phyloP scores from a whole-genome alignment of 2,888 invertebrate species.

The Eurytoma adleriae region DNA sequence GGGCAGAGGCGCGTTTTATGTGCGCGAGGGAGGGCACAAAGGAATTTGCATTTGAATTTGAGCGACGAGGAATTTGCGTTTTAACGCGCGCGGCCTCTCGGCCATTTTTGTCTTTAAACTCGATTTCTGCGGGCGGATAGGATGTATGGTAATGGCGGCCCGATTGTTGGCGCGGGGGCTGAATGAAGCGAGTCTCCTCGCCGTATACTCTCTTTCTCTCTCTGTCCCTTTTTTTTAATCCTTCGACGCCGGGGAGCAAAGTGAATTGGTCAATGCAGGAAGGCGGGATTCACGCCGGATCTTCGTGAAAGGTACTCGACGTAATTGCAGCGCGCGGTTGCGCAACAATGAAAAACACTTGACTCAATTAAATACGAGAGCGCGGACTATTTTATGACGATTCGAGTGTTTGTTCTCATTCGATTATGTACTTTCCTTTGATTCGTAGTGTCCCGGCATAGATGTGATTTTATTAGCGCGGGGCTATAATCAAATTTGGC shows the following conservation, averaged over 20 bases:
- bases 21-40: constrained; percentile 12
- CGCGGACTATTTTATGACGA: not conserved
- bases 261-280: constrained; percentile 30
- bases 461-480: too few species aligned
- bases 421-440: not conserved
- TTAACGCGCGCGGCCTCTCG: not conserved
- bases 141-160: constrained; percentile 1
- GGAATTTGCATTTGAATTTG: constrained; percentile 42
- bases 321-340: not conserved
- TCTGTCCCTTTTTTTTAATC: not conserved
- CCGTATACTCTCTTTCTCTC: not conserved
- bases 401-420: not conserved
- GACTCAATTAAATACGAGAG: not conserved
- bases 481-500: too few species aligned
- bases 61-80: constrained; percentile 42
- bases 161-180: not conserved
- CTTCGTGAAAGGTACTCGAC: not conserved
- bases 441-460: too few species aligned
- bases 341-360: constrained; percentile 3
- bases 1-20: not conserved
- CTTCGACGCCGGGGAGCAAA: not conserved
- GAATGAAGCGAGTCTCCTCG: not conserved
- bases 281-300: not conserved
- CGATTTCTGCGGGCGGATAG: constrained; percentile 5
- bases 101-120: constrained; percentile 9